A percentile compares a stretch with the other conserved stretches of the same genome.
Conservation (phyloP, 2,888 invertebrate species). For the Phyllotreta striolata region DNA sequence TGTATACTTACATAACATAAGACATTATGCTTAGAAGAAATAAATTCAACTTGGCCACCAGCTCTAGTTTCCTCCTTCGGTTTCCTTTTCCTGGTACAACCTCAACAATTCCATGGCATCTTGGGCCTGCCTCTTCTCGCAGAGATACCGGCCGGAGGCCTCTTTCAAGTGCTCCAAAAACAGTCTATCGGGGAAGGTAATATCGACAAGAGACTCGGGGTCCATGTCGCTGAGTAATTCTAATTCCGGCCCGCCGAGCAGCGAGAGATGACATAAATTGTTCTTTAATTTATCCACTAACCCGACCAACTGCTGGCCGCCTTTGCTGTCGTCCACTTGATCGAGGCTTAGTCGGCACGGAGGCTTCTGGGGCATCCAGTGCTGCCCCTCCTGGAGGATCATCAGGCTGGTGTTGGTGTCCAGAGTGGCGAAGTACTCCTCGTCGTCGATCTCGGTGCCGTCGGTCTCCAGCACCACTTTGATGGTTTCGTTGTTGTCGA, state of each 20-base stretch:
- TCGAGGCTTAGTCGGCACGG: constrained; percentile 67
- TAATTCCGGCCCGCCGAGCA: constrained; percentile 83
- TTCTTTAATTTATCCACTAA: constrained; percentile 80
- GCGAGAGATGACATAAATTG: constrained; percentile 84
- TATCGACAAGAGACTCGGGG: constrained; percentile 85
- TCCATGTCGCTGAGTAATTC: constrained; percentile 90
- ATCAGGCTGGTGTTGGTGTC: constrained; percentile 88
- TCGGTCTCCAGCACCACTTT: constrained; percentile 90
- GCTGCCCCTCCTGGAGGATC: constrained; percentile 76
- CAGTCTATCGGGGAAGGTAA: constrained; percentile 74
- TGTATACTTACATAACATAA: constrained; percentile 23
- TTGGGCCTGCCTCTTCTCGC: constrained; percentile 86
- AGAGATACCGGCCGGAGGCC: constrained; percentile 74
- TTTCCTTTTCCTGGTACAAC: constrained; percentile 66
- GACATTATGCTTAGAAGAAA: constrained; percentile 20
- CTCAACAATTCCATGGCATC: constrained; percentile 87
- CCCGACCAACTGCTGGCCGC: constrained; percentile 71
- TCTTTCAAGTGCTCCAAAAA: constrained; percentile 84
- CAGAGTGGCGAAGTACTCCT: constrained; percentile 91
- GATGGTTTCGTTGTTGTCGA: constrained; percentile 70
- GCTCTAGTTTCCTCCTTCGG: constrained; percentile 40
- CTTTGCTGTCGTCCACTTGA: constrained; percentile 54
- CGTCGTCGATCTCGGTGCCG: constrained; percentile 95
- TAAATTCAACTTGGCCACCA: constrained; percentile 31
- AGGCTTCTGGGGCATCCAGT: constrained; percentile 74